Evolutionary conservation across 2,888 invertebrate species (phyloP).

Genomic region (Sinohyriopsis cumingii): DNA sequence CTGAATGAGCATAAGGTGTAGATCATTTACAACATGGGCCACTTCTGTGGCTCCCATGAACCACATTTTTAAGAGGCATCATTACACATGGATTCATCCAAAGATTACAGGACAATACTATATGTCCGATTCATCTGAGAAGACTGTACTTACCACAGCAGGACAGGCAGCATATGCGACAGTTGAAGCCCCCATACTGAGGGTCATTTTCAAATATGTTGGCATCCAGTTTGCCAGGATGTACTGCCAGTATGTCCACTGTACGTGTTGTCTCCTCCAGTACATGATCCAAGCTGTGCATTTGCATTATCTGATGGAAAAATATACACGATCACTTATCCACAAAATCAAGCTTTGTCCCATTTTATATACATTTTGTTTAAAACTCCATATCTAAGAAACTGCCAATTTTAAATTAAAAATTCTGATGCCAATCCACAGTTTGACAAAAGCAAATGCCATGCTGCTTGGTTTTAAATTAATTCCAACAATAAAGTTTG

Average conservation of each 20-base stretch:
- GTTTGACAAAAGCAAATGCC: no score
- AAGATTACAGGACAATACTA: neutral
- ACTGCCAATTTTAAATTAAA: no score
- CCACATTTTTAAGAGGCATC: no score
- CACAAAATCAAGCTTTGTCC: no score
- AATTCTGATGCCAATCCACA: no score
- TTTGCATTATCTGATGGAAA: slow-evolving; percentile 39
- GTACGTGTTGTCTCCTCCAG: slow-evolving; percentile 29
- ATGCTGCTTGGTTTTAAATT: no score
- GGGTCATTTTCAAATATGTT: slow-evolving; percentile 29
- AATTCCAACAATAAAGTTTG: no score
- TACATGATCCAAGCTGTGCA: slow-evolving; percentile 40
- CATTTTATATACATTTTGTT: no score
- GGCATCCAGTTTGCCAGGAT: slow-evolving; percentile 41
- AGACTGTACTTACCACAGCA: slow-evolving; percentile 31
- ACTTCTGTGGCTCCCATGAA: no score
- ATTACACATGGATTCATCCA: neutral
- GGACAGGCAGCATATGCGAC: slow-evolving; percentile 28
- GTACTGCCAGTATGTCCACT: slow-evolving; percentile 37
- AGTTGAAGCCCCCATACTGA: slow-evolving; percentile 26
- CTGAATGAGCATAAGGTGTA: no score
- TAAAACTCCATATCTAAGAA: no score
- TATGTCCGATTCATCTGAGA: neutral
- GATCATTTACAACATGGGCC: no score
- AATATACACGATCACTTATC: neutral